These are phyloP conservation scores for Drepanosiphum platanoidis DNA, from an alignment of 2,888 invertebrate species.

Conservation along the genomic window DNA sequence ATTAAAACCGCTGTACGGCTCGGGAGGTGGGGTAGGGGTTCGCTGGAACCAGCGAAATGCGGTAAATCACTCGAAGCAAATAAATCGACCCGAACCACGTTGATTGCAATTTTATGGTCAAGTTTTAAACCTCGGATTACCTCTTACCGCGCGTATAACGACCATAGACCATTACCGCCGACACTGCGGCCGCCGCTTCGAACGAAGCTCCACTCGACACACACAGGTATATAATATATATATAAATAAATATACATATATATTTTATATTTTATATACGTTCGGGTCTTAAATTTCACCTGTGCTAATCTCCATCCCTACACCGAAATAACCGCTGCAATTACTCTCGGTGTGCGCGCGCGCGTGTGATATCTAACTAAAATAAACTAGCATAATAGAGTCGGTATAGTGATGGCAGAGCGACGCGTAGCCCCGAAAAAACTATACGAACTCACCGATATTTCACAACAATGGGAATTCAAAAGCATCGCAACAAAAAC, in stretches of 20 bases:
- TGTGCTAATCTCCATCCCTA: neutral
- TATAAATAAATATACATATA: neutral
- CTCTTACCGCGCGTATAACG: conserved; percentile 26
- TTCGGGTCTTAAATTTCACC: conserved; percentile 5
- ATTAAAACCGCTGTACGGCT: neutral
- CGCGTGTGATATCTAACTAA: no score
- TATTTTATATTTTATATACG: neutral
- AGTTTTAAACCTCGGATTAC: conserved; percentile 53
- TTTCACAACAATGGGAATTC: no score
- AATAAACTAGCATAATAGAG: no score
- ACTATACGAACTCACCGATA: no score
- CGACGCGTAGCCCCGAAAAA: no score
- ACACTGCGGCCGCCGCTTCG: neutral
- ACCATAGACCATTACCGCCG: conserved; percentile 18
- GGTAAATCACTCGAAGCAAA: conserved; percentile 29
- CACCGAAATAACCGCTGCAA: neutral
- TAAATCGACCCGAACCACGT: conserved; percentile 36
- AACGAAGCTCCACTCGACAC: neutral
- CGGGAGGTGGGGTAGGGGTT: no score
- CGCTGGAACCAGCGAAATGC: neutral
- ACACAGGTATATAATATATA: neutral
- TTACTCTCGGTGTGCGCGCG: neutral
- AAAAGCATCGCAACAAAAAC: no score
- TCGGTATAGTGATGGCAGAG: no score
- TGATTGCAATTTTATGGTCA: conserved; percentile 56